Evolutionary conservation across 2,113 vertebrate species (phyloP), one percentile per base, ranked within the genome.

Genomic region (Corythoichthys haematopterus): DNA sequence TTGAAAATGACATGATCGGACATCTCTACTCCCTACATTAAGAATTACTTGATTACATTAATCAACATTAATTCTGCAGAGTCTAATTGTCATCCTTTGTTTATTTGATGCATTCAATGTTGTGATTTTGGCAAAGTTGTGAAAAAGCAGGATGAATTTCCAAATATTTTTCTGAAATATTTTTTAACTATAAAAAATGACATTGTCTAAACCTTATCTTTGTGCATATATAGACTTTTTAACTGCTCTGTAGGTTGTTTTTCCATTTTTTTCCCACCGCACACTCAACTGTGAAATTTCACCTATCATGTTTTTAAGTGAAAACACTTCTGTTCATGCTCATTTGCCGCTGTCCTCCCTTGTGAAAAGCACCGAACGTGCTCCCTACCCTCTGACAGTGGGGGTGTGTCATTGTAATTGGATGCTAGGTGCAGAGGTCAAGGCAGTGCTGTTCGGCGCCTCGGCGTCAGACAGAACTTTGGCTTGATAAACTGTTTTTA

Each of bases 391-490:
- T 15, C 52, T 70, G 71, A 69, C 79, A 78, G 72, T 52, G 48
- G 56, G 43, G 77, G 79, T 76, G 71, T 72, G 63, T 83, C 74
- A 72, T 68, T 70, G 71, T 84, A 77, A 81, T 84, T 81, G 80
- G 71, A 78, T 79, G 71, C 82, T 79, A 80, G 64, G 66, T 20
- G 62, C 74, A 64, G 64, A 12, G 69, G 64, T 78, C 76, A 81
- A 78, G 86, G 72, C 72, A 63, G 60, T 12, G 51, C 15, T 63
- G 46, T 66, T 73, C 64, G 43, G 62, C 52, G 9, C 38, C 38
- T 40, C 38, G 20, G 11, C 3, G 11, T 20, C 52, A 11, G 6
- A 56, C 10, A 56, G 20, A 53, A 56, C 1, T 35, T 35, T 13
- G 11, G 20, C 52, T 55, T 12, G 20, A 55, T 16, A 55, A 55